Evolutionary conservation across 2,888 invertebrate genomes (phyloP).

Genomic region (Heliconius sara): DNA sequence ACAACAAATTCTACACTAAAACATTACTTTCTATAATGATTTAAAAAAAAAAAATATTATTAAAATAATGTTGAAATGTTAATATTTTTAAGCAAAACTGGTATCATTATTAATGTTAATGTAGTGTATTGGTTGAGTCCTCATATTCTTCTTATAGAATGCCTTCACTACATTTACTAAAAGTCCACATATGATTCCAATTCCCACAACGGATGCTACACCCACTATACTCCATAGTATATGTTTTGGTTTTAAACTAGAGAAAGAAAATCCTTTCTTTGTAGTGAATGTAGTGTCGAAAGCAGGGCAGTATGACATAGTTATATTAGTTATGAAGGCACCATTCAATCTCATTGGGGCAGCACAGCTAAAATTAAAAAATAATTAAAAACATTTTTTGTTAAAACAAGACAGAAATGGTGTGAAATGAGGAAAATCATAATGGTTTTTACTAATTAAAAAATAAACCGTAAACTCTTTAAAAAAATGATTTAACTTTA

Average conservation of each 20-base stretch:
- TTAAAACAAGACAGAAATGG: background rate
- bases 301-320: constrained; percentile 70
- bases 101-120: constrained; percentile 68
- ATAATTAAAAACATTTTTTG: background rate
- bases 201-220: constrained; percentile 66
- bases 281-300: constrained; percentile 66
- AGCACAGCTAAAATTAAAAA: constrained; percentile 58
- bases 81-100: constrained; percentile 65
- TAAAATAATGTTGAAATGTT: constrained; percentile 35
- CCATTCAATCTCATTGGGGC: constrained; percentile 76
- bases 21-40: constrained; percentile 35
- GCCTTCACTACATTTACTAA: constrained; percentile 68
- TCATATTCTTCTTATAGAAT: constrained; percentile 67
- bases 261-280: constrained; percentile 62
- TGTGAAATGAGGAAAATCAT: background rate
- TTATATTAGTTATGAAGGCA: constrained; percentile 71
- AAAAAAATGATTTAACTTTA: too few species aligned
- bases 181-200: constrained; percentile 73
- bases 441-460: background rate
- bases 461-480: background rate
- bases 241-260: constrained; percentile 72
- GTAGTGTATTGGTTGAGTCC: constrained; percentile 71
- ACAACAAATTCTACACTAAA: constrained; percentile 39
- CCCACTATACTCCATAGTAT: constrained; percentile 76
- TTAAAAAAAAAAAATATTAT: constrained; percentile 27